Conservation (phyloP, 2,888 invertebrate species). For the Bugula neritina region DNA sequence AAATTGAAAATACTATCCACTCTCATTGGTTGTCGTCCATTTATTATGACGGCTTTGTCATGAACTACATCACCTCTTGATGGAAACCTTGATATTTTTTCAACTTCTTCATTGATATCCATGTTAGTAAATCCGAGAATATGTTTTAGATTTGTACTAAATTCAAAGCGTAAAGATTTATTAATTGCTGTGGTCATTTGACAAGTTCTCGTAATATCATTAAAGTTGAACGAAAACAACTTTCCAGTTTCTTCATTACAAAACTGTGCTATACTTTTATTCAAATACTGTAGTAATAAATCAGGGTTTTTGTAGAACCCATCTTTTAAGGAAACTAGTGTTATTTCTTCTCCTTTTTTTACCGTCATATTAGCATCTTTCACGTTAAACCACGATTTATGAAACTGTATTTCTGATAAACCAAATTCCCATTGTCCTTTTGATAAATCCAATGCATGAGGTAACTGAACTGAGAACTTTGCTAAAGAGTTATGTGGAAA, state of each 20-base stretch:
- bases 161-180: background rate
- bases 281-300: background rate
- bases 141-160: background rate
- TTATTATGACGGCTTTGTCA: background rate
- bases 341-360: background rate
- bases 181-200: background rate
- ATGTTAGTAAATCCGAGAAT: background rate
- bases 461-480: conserved; percentile 14
- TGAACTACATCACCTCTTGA: background rate
- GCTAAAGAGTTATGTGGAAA: conserved; percentile 11
- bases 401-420: conserved; percentile 12
- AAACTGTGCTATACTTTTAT: background rate
- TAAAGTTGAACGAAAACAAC: conserved; percentile 2
- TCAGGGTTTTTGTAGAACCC: conserved; percentile 1
- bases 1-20: conserved; percentile 9
- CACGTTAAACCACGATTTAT: conserved; percentile 14
- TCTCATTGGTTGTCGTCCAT: background rate
- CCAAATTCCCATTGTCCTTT: conserved; percentile 13
- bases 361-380: background rate
- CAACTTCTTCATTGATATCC: background rate
- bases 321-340: background rate
- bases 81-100: background rate
- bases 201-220: background rate
- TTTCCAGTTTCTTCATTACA: conserved; percentile 7
- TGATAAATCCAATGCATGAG: conserved; percentile 8